These are phyloP conservation scores for Picus viridis DNA, from an alignment of 2,797 vertebrate genomes.

Conservation along the genomic window DNA sequence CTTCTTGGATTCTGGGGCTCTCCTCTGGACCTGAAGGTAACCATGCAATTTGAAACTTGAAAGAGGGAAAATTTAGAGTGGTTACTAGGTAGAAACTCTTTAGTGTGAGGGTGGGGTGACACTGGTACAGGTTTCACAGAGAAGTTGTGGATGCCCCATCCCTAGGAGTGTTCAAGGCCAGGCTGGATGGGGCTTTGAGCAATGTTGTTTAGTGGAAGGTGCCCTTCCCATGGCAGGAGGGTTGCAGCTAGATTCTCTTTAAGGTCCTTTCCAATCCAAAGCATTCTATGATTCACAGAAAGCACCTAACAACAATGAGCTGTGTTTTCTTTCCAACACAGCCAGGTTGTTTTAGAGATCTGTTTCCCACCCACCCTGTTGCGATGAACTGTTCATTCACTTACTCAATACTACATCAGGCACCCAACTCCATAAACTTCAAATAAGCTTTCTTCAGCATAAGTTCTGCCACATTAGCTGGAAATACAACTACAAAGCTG, in stretches of 20 bases:
- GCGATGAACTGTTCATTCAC: not conserved
- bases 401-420: not conserved
- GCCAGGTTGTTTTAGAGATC: not conserved
- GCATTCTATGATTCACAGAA: not conserved
- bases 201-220: too few species aligned
- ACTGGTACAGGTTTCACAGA: too few species aligned
- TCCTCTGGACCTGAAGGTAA: not conserved
- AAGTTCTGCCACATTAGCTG: constrained; percentile 31
- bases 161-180: too few species aligned
- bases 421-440: constrained; percentile 14
- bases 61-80: too few species aligned
- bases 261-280: not conserved
- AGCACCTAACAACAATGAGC: not conserved
- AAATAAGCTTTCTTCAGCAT: constrained; percentile 53
- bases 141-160: too few species aligned
- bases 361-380: not conserved
- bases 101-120: too few species aligned
- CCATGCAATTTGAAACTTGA: too few species aligned
- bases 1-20: not conserved
- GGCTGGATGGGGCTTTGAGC: too few species aligned
- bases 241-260: too few species aligned
- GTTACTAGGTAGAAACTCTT: too few species aligned
- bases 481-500: constrained; percentile 65
- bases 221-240: too few species aligned
- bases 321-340: not conserved